phyloP scores from a whole-genome alignment of 2,888 invertebrate species.

The Plagodis pulveraria region DNA sequence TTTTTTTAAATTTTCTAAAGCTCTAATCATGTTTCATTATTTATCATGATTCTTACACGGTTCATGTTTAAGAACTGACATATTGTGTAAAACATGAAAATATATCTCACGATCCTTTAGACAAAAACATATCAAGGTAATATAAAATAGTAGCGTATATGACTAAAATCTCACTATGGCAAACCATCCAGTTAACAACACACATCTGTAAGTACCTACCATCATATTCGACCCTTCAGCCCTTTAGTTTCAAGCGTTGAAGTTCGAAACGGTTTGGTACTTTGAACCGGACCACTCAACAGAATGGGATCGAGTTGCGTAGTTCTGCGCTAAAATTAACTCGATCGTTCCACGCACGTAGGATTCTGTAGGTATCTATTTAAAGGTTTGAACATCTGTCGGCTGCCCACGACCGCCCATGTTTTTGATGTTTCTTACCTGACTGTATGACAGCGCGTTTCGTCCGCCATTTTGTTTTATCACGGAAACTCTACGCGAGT shows the following conservation, averaged over 20 bases:
- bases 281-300: not conserved
- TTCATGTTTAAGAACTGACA: no score
- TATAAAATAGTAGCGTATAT: no score
- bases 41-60: no score
- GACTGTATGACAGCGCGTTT: constrained; percentile 4
- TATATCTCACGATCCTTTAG: no score
- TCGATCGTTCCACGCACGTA: constrained; percentile 12
- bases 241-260: constrained; percentile 6
- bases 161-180: not conserved
- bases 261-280: constrained; percentile 10
- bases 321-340: constrained; percentile 26
- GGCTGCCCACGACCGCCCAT: constrained; percentile 14
- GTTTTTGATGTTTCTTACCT: constrained; percentile 4
- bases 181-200: not conserved
- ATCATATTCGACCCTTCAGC: constrained; percentile 5
- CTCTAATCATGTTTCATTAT: no score
- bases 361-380: constrained; percentile 21
- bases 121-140: no score
- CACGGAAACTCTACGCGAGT: not conserved
- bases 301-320: constrained; percentile 20
- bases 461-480: constrained; percentile 17
- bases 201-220: not conserved
- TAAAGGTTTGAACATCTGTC: constrained; percentile 24
- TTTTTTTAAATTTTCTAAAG: no score
- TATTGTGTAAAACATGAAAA: no score